These are phyloP conservation scores for Pyxicephalus adspersus DNA, from an alignment of 2,113 vertebrate genomes.

Conservation along the genomic window DNA sequence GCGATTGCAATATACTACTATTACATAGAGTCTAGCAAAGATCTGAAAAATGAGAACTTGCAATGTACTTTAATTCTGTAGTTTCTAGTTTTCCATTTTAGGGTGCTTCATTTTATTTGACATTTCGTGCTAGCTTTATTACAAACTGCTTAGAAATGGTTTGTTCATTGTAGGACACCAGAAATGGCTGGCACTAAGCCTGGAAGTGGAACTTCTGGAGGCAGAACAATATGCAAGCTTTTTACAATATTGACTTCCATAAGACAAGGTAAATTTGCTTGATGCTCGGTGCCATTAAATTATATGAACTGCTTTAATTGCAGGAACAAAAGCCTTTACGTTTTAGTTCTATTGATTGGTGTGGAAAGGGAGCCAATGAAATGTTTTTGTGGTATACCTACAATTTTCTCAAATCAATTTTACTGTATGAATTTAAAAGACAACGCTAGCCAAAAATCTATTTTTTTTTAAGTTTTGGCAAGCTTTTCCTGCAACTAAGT, in stretches of 20 bases:
- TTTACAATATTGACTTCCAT: slow-evolving; percentile 42
- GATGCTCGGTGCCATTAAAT: slow-evolving; percentile 60
- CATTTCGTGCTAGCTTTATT: not conserved
- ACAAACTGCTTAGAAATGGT: slow-evolving; percentile 14
- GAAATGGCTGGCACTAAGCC: slow-evolving; percentile 15
- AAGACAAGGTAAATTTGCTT: slow-evolving; percentile 45
- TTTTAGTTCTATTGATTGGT: slow-evolving; percentile 64
- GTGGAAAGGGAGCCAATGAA: slow-evolving; percentile 58
- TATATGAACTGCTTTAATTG: slow-evolving; percentile 62
- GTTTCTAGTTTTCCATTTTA: not conserved
- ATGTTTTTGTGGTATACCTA: slow-evolving; percentile 61
- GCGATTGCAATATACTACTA: too few relatives aligned
- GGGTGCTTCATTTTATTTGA: not conserved
- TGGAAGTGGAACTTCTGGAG: slow-evolving; percentile 11
- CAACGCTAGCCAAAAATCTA: slow-evolving; percentile 31
- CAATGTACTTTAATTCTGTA: too few relatives aligned
- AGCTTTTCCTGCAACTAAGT: not conserved
- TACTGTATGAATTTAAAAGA: slow-evolving; percentile 62
- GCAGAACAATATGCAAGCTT: slow-evolving; percentile 33
- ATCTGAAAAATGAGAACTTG: too few relatives aligned
- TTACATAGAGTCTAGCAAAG: too few relatives aligned
- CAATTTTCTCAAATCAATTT: slow-evolving; percentile 63
- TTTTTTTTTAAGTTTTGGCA: slow-evolving; percentile 41
- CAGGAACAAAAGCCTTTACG: slow-evolving; percentile 63
- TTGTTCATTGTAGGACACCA: slow-evolving; percentile 27